Evolutionary conservation across 1,140 invertebrate species (phyloP).

Genomic region (Pachypsylla venusta): DNA sequence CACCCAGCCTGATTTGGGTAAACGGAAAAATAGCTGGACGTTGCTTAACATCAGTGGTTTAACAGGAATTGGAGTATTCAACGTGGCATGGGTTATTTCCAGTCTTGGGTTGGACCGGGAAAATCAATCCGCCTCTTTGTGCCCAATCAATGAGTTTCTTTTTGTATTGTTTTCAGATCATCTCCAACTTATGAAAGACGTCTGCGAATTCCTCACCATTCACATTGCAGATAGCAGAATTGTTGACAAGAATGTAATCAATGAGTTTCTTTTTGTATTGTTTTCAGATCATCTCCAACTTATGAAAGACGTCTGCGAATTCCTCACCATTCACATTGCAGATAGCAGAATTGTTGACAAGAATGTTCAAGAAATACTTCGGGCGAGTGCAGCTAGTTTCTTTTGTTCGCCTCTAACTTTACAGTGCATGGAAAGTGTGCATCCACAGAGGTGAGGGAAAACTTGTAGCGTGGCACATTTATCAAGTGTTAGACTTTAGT

Average conservation of each 20-base stretch:
- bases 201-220: slow-evolving; percentile 52
- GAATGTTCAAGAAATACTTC: slow-evolving; percentile 56
- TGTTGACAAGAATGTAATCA: slow-evolving; percentile 55
- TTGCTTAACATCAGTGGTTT: too few species aligned
- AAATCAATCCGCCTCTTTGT: too few species aligned
- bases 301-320: slow-evolving; percentile 47
- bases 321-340: slow-evolving; percentile 56
- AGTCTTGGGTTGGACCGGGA: too few species aligned
- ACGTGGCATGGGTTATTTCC: too few species aligned
- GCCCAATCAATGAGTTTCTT: too few species aligned
- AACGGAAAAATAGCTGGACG: too few species aligned
- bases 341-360: slow-evolving; percentile 58
- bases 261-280: too few species aligned
- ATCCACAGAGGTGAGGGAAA: slow-evolving; percentile 33
- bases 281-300: slow-evolving; percentile 35
- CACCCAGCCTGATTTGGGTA: too few species aligned
- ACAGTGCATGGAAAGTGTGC: slow-evolving; percentile 45
- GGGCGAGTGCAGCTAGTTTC: slow-evolving; percentile 58
- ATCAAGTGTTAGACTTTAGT: background rate
- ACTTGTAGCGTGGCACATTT: background rate
- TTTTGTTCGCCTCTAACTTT: slow-evolving; percentile 42
- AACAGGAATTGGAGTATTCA: too few species aligned
- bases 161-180: too few species aligned
- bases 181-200: slow-evolving; percentile 38
- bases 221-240: slow-evolving; percentile 62